Conservation (phyloP, 2,113 vertebrate genomes). For the Pithys albifrons region DNA sequence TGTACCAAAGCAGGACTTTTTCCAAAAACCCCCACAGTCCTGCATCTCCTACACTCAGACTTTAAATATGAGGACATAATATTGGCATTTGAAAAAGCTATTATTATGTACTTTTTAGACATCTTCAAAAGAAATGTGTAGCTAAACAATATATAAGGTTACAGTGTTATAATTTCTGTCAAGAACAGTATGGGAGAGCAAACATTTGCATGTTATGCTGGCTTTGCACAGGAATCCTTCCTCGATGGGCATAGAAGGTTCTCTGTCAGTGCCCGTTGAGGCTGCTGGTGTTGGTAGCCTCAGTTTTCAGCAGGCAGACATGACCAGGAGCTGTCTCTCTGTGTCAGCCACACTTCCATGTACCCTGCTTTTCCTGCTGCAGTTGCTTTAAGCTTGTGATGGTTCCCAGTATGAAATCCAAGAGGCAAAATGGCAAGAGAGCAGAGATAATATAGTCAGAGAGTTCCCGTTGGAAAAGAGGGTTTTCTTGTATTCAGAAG, state of each 20-base stretch:
- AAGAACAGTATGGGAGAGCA: not conserved
- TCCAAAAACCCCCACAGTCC: too few species aligned
- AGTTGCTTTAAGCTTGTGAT: rapidly evolving
- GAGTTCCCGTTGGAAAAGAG: not conserved
- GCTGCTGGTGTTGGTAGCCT: not conserved
- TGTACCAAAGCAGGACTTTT: not conserved
- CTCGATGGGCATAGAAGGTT: not conserved
- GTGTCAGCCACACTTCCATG: rapidly evolving
- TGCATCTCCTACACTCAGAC: not conserved
- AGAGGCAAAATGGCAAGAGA: not conserved
- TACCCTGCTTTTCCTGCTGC: not conserved
- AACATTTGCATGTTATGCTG: not conserved
- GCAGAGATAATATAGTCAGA: not conserved
- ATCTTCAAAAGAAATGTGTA: not conserved
- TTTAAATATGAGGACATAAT: not conserved
- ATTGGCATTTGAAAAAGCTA: not conserved
- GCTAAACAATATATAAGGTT: not conserved
- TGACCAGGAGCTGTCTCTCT: not conserved
- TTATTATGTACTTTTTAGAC: not conserved
- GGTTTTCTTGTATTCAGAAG: not conserved
- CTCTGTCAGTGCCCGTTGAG: not conserved
- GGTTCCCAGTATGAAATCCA: not conserved
- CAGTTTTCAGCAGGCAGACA: not conserved
- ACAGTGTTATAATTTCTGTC: not conserved
- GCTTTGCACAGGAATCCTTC: not conserved